Evolutionary conservation across 2,113 vertebrate species (phyloP).

Genomic region (Isichthys henryi): DNA sequence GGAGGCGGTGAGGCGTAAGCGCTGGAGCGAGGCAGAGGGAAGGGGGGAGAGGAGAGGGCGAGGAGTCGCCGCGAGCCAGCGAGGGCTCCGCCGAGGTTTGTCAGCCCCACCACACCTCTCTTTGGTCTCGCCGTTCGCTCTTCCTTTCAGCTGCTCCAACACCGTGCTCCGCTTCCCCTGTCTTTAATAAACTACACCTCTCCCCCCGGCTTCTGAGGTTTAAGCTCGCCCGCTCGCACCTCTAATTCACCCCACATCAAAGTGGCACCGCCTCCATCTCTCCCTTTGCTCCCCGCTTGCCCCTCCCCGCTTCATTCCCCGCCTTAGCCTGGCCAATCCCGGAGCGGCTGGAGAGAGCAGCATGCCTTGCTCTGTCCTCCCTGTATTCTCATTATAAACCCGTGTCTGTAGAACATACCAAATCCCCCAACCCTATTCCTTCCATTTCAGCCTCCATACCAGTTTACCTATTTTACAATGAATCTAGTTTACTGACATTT

Average conservation of each 20-base stretch:
- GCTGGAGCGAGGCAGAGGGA: not conserved
- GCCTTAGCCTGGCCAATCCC: conserved; percentile 15
- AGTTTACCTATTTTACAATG: not conserved
- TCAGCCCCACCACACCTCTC: conserved; percentile 11
- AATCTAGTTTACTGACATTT: not conserved
- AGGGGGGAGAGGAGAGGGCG: not conserved
- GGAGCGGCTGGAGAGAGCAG: conserved; percentile 28
- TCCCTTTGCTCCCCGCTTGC: conserved; percentile 27
- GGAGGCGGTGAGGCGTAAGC: not conserved
- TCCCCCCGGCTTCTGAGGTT: conserved; percentile 33
- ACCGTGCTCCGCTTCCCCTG: conserved; percentile 26
- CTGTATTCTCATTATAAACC: not conserved
- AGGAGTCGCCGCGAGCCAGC: conserved; percentile 8
- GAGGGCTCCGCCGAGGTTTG: conserved; percentile 24
- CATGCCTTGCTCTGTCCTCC: not conserved
- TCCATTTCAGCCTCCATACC: not conserved
- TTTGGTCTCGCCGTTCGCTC: conserved; percentile 12
- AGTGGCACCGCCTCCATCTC: conserved; percentile 36
- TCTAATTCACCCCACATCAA: conserved; percentile 36
- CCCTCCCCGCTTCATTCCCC: conserved; percentile 27
- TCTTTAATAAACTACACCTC: conserved; percentile 33
- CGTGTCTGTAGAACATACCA: not conserved
- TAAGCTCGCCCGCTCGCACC: conserved; percentile 21
- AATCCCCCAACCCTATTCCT: not conserved
- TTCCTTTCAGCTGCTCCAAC: conserved; percentile 23